A percentile compares a stretch with the other conserved stretches of the same genome.
Evolutionary conservation across 2,113 vertebrate genomes (phyloP).

Genomic region (Crypturellus undulatus): DNA sequence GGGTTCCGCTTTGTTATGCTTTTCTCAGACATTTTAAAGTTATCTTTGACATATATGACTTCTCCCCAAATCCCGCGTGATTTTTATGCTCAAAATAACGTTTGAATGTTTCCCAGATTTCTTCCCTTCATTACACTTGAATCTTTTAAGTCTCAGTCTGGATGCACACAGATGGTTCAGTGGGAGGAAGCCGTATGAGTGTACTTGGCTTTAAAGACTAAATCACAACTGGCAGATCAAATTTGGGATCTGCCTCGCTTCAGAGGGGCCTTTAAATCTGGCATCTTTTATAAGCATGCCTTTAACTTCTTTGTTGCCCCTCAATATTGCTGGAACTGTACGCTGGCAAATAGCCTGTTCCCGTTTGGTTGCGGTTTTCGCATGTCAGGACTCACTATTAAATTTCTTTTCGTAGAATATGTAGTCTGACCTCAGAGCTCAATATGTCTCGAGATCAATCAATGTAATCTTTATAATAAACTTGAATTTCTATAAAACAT

Average conservation of each 20-base stretch:
- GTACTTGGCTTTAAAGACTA: background rate
- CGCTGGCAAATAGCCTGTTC: background rate
- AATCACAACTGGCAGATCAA: conserved; percentile 34
- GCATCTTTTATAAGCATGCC: background rate
- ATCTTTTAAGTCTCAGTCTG: background rate
- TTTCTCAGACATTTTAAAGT: background rate
- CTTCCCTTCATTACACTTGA: background rate
- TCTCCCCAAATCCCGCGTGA: background rate
- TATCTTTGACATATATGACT: background rate
- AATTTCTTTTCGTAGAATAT: background rate
- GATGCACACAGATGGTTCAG: conserved; percentile 58
- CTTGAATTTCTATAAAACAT: background rate
- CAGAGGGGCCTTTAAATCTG: background rate
- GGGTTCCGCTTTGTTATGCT: background rate
- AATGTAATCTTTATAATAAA: background rate
- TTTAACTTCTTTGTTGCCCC: background rate
- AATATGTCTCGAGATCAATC: background rate
- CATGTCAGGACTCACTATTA: background rate
- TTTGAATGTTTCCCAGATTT: background rate
- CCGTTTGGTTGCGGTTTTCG: background rate
- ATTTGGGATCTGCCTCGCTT: background rate
- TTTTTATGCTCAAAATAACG: background rate
- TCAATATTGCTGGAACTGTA: background rate
- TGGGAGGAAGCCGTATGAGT: conserved; percentile 53
- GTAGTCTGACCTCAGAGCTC: background rate